Percentiles rank a stretch among this genome's conserved stretches.
Evolutionary conservation across 2,113 vertebrate genomes (phyloP).

Genomic region (Rhynchopsitta pachyrhyncha): DNA sequence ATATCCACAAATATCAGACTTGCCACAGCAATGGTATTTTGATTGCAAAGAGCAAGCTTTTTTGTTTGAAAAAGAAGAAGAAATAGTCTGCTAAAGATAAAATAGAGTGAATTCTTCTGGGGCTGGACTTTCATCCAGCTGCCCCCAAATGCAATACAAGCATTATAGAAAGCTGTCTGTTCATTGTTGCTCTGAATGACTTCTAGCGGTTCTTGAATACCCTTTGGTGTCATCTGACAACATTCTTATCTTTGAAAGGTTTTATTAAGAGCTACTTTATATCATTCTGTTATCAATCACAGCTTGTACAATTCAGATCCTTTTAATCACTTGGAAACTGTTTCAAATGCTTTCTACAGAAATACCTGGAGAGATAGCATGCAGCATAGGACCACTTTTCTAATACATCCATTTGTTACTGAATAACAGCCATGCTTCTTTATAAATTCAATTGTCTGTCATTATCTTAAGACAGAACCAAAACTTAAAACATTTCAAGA

Average conservation of each 20-base stretch:
- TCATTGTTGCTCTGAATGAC: background rate
- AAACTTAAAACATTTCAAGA: background rate
- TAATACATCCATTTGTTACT: background rate
- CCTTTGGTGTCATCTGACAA: background rate
- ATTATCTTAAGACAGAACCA: background rate
- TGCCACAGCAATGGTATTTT: background rate
- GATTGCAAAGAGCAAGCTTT: background rate
- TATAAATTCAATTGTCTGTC: background rate
- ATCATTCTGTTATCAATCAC: background rate
- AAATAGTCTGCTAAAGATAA: background rate
- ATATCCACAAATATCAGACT: background rate
- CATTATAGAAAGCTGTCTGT: background rate
- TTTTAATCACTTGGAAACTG: slow-evolving; percentile 7
- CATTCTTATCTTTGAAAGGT: background rate
- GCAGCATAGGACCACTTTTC: background rate
- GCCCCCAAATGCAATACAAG: background rate
- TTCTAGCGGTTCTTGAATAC: background rate
- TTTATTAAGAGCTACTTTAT: background rate
- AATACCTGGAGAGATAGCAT: background rate
- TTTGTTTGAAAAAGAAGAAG: background rate
- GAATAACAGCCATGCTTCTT: background rate
- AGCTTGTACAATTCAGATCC: background rate
- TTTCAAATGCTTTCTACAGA: background rate
- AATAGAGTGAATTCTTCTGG: background rate
- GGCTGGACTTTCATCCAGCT: background rate